Conservation (phyloP, 2,797 vertebrate species). For the Coluber constrictor region DNA sequence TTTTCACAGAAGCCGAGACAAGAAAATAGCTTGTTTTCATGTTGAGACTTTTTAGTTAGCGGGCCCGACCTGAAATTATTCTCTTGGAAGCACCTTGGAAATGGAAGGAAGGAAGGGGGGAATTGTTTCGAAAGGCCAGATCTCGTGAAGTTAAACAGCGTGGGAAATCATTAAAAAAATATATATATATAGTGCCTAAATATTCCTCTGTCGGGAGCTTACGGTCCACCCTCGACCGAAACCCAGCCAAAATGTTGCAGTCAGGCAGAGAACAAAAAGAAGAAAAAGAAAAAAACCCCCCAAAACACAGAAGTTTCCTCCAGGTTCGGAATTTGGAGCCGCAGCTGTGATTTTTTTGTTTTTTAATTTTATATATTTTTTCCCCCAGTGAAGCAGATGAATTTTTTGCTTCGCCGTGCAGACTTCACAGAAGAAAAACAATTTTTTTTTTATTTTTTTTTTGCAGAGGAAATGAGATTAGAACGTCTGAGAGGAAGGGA, state of each 20-base stretch:
- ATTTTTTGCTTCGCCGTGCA: constrained; percentile 31
- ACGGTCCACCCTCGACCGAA: background rate
- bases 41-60: background rate
- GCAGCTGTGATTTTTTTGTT: background rate
- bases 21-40: background rate
- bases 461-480: constrained; percentile 28
- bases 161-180: background rate
- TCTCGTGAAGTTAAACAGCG: background rate
- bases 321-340: constrained; percentile 37
- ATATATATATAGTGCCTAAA: background rate
- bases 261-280: background rate
- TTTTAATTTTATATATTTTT: background rate
- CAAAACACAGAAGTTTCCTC: background rate
- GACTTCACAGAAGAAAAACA: constrained; percentile 19
- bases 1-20: background rate
- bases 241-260: constrained; percentile 25
- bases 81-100: background rate
- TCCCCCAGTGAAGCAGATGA: constrained; percentile 30
- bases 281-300: background rate
- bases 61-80: background rate
- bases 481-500: background rate
- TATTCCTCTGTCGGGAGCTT: constrained; percentile 1
- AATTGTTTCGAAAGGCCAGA: background rate
- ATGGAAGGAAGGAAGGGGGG: background rate
- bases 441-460: background rate